Percentiles rank a stretch among this genome's conserved stretches.
Conservation (phyloP, 2,888 invertebrate species). For the Netelia melanura region DNA sequence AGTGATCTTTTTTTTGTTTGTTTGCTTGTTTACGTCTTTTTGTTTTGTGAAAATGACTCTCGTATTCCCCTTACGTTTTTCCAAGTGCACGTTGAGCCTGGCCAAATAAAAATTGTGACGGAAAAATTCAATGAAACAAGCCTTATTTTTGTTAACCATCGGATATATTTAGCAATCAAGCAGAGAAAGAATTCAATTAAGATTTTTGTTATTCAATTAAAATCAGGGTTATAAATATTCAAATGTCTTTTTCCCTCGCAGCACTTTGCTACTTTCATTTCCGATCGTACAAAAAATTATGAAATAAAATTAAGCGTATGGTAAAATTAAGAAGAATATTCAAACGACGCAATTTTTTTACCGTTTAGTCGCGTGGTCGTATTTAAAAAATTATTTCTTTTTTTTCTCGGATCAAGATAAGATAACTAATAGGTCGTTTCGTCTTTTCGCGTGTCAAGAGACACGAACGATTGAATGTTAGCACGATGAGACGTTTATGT, state of each 20-base stretch:
- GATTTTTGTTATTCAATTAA: too few species aligned
- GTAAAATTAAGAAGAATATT: too few species aligned
- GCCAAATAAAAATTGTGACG: not conserved
- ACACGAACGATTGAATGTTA: slow-evolving; percentile 54
- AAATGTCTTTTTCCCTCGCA: too few species aligned
- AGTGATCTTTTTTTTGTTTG: slow-evolving; percentile 33
- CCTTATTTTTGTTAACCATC: not conserved
- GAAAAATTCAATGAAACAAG: slow-evolving; percentile 6
- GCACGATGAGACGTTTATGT: slow-evolving; percentile 55
- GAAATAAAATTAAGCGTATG: too few species aligned
- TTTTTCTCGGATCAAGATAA: not conserved
- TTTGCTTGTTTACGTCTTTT: slow-evolving; percentile 28
- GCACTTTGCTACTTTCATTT: too few species aligned
- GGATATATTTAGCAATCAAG: not conserved
- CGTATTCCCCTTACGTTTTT: slow-evolving; percentile 13
- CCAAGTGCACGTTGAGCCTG: not conserved
- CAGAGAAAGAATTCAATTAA: not conserved
- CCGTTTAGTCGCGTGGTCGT: not conserved
- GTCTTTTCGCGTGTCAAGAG: slow-evolving; percentile 20
- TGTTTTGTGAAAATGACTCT: slow-evolving; percentile 32
- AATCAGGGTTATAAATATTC: too few species aligned
- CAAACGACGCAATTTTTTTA: not conserved
- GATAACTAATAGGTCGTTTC: slow-evolving; percentile 14
- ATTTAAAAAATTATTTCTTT: not conserved
- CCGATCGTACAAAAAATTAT: too few species aligned